A percentile compares a stretch with the other conserved stretches of the same genome.
phyloP scores from a whole-genome alignment of 2,888 invertebrate species.

The Clusia tigrina region DNA sequence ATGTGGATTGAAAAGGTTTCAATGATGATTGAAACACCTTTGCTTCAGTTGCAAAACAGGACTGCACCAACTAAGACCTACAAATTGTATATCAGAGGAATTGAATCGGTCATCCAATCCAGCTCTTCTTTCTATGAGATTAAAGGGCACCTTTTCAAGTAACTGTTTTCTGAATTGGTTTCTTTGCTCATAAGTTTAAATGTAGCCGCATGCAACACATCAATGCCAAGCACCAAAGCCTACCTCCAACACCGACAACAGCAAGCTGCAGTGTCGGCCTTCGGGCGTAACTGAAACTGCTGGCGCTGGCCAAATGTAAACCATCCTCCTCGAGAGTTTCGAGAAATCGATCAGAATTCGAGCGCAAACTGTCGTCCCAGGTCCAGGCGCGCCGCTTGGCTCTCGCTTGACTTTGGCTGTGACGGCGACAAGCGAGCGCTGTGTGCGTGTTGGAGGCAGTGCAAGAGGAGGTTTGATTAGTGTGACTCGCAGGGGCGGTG shows the following conservation, averaged over 20 bases:
- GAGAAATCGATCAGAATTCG: conserved; percentile 62
- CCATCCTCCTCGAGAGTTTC: conserved; percentile 61
- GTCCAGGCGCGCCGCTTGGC: conserved; percentile 54
- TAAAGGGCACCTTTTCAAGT: too few species aligned
- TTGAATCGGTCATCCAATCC: too few species aligned
- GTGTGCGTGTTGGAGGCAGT: background rate
- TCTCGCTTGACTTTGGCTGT: conserved; percentile 21
- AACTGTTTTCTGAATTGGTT: too few species aligned
- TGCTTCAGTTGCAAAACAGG: too few species aligned
- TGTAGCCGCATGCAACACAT: background rate
- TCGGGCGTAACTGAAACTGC: conserved; percentile 33
- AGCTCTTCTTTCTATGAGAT: too few species aligned
- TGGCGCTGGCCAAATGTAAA: conserved; percentile 27
- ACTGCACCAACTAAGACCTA: too few species aligned
- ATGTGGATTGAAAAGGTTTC: too few species aligned
- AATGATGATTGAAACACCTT: too few species aligned
- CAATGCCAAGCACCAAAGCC: conserved; percentile 20
- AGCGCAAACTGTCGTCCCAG: conserved; percentile 63
- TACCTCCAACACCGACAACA: conserved; percentile 39
- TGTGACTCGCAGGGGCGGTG: conserved; percentile 1
- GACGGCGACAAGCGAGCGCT: conserved; percentile 17
- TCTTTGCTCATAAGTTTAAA: too few species aligned
- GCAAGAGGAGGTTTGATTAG: background rate
- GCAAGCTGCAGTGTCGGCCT: conserved; percentile 46
- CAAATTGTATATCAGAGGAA: too few species aligned